These are phyloP conservation scores for Zenarchopterus dispar DNA, from an alignment of 2,797 vertebrate genomes.

Conservation along the genomic window DNA sequence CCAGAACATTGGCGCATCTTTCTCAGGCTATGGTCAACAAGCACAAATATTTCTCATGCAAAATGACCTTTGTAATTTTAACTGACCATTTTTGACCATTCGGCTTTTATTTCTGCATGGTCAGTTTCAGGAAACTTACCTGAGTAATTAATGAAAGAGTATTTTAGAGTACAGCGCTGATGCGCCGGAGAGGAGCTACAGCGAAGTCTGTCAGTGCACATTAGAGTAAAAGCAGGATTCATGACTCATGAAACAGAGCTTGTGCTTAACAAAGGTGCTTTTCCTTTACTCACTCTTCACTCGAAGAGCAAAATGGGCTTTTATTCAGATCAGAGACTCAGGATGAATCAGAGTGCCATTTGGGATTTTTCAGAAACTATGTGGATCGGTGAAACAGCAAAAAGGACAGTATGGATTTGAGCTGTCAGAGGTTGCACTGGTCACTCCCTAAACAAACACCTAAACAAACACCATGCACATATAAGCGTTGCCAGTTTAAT, in stretches of 20 bases:
- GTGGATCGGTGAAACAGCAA: too few species aligned
- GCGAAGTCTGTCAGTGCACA: conserved; percentile 33
- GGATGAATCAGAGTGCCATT: neutral
- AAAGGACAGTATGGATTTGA: too few species aligned
- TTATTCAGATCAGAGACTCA: neutral
- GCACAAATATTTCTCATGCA: conserved; percentile 6
- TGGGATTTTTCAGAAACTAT: too few species aligned
- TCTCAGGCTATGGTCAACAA: conserved; percentile 35
- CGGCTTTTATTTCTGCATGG: neutral
- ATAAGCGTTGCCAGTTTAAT: too few species aligned
- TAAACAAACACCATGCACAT: too few species aligned
- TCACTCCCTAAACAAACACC: too few species aligned
- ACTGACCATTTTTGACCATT: conserved; percentile 12
- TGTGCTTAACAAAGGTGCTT: conserved; percentile 9
- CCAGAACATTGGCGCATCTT: neutral
- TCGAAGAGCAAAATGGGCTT: neutral
- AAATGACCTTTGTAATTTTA: conserved; percentile 21
- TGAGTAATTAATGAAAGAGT: conserved; percentile 55
- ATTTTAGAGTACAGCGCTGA: conserved; percentile 47
- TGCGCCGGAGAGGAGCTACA: conserved; percentile 36
- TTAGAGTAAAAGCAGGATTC: conserved; percentile 18
- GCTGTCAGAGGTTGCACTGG: too few species aligned
- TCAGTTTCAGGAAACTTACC: conserved; percentile 56
- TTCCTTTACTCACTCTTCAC: conserved; percentile 11
- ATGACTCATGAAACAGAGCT: conserved; percentile 25